Evolutionary conservation across 2,888 invertebrate species (phyloP), one percentile per base, ranked within the genome.

Genomic region (Mongoloraphidia duomilia): DNA sequence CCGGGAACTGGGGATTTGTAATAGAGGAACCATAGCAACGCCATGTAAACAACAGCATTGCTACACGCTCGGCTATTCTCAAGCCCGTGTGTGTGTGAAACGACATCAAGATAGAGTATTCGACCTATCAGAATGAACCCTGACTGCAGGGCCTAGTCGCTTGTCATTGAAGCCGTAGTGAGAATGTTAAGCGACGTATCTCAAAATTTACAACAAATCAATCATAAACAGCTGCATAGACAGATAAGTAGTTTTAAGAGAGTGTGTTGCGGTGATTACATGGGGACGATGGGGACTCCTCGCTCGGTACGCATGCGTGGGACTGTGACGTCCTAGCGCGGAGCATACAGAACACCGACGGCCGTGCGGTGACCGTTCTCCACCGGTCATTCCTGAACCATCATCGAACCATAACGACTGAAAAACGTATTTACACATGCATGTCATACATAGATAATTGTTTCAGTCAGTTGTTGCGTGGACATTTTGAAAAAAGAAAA

Each of bases 351-450:
- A 64, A 55, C 65, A 65, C 52, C 65, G 63, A 52, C 64, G 63
- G 49, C 46, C 46, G 49, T 44, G 50, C 63, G 63, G 60, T 63
- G 61, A 62, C 58, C 61, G 56, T 46, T 66, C 62, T 50, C 65
- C 65, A 58, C 59, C 61, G 56, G 59, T 61, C 39, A 60, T 61
- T 51, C 65, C 64, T 39, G 54, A 44, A 46, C 59, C 62, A 53
- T 76, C 75, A 59, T 76, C 77, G 68, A 71, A 57, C 76, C 77
- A 77, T 66, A 77, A 71, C 62, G 77, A 78, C 79, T 79, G 74
- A 26, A 26, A 26, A 26, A 26, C 26, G 26, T 26, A 26, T 26
- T n/a, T 26, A 26, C 26, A 26, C 6, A 26, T 3, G 26, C 26
- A 26, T 6, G 6, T 26, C 26, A 26, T 26, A 26, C 26, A 26